Evolutionary conservation across 2,113 vertebrate species (phyloP), one percentile per base, ranked within the genome.

Genomic region (Gadus chalcogrammus): DNA sequence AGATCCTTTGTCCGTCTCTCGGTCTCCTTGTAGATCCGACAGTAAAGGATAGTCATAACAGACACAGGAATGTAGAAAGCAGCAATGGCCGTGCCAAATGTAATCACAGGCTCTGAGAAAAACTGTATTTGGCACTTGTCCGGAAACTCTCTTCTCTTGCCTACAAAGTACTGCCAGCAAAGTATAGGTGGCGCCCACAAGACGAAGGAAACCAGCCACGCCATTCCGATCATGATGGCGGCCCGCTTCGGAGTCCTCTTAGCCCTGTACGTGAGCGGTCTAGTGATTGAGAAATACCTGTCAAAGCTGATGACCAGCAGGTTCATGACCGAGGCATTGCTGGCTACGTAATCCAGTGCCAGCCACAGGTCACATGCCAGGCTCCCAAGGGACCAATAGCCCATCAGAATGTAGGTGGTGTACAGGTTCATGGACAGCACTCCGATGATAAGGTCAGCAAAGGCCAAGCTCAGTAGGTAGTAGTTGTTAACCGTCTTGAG

Each of bases 401-500:
- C 97, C 93, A 99, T 97, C 70, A 99, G 91, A 74, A 99, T 98
- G 42, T 99, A 99, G 0, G 93, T 97, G 0, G 97, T 98, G 82
- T 99, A 99, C 27, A 99, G 90, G 88, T 99, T 99, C 97, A 99
- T 99, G 71, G 97, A 99, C 88, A 99, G 92, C 70, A 94, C 77
- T 75, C 97, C 97, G 64, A 99, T 99, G 69, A 99, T 99, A 79
- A 99, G 95, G 84, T 99, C 97, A 17, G 97, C 97, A 75, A 96
- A 99, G 18, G 97, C 97, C 67, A 99, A 91, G 86, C 97, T 99
- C 67, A 99, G 93, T 78, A 99, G 89, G 82, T 98, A 99, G 60
- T 99, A 99, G 87, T 99, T 99, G 90, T 97, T 99, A 0, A 99
- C 97, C 1, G 97, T 99, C 91, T 98, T 99, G 60, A 99, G 93